phyloP scores from a whole-genome alignment of 2,797 vertebrate genomes.

The Esox masquinongy region DNA sequence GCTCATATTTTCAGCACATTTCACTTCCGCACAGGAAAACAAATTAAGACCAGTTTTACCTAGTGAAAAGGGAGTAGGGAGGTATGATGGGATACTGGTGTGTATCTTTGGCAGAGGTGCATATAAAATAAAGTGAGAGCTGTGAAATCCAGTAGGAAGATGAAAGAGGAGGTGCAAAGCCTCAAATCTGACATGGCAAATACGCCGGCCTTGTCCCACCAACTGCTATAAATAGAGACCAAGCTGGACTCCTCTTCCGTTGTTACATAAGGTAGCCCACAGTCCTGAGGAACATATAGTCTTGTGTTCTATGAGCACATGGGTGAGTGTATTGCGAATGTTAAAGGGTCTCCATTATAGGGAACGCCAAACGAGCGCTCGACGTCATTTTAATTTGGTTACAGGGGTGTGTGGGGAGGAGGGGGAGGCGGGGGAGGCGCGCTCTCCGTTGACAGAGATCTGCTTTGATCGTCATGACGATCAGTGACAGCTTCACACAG shows the following conservation, averaged over 20 bases:
- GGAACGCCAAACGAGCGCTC: not conserved
- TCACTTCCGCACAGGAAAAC: no score
- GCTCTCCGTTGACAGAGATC: not conserved
- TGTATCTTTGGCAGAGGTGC: not conserved
- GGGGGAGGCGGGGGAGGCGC: not conserved
- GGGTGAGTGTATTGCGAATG: no score
- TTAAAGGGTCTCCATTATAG: not conserved
- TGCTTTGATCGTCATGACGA: not conserved
- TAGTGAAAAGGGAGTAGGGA: not conserved
- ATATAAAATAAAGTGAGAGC: not conserved
- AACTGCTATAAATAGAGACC: not conserved
- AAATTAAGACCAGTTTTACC: not conserved
- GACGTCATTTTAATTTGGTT: not conserved
- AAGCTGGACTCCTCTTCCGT: not conserved
- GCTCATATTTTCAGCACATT: no score
- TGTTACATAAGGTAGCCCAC: not conserved
- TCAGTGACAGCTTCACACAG: not conserved
- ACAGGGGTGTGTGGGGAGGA: not conserved
- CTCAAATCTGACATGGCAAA: not conserved
- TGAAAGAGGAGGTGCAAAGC: not conserved
- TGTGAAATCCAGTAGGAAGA: constrained; percentile 7
- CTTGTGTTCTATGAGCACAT: no score
- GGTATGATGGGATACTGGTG: not conserved
- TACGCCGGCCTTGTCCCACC: not conserved
- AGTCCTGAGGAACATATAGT: not conserved